Base-by-base conservation (phyloP, 2,888 invertebrate genomes). In the Dryobotodes eremita region DNA sequence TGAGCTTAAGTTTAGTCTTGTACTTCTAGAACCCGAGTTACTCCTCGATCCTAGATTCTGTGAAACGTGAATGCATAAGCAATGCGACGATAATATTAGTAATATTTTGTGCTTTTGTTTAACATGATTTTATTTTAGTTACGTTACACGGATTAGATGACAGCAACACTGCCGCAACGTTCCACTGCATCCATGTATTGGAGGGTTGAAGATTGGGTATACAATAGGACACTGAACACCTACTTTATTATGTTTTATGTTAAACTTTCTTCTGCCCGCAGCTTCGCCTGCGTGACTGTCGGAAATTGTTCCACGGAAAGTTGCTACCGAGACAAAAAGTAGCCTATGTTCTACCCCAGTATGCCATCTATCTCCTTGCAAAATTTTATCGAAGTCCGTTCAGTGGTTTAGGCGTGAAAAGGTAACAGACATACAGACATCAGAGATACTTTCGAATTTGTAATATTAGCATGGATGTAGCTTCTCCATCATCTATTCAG, bases 1-100 rank as follows among this genome's bases (percentile, higher is more conserved):
- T 87, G 55, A 71, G 61, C 71, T 79, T 84, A 66, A 66, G 48
- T 84, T 66, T 31, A 69, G 55, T 53, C 68, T 75, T 73, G 61
- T 66, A 64, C 57, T 71, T 66, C 46, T 65, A 68, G 53, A 68
- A 20, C 36, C 73, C 8, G 48, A 48, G 59, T 26, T 61, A 53
- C 15, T 61, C 31, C 42, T 11, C 50, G 64, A 77, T 48, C 42
- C 57, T 48, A 46, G 26, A 46, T 82, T 57, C n/a, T 77, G 42
- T 68, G 31, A 17, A 71, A 71, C 70, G 20, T 61, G 46, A 82
- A 75, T 83, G 46, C 57, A 57, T 83, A 57, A 57, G 23, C 82
- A 65, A 71, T 70, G 65, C 15, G 17, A 48, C 20, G 46, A 26
- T 85, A 48, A 20, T 61, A 59, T 13, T 64, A 46, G n/a, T 31